Evolutionary conservation across 2,888 invertebrate genomes (phyloP).

Genomic region (Ectemnius cavifrons): DNA sequence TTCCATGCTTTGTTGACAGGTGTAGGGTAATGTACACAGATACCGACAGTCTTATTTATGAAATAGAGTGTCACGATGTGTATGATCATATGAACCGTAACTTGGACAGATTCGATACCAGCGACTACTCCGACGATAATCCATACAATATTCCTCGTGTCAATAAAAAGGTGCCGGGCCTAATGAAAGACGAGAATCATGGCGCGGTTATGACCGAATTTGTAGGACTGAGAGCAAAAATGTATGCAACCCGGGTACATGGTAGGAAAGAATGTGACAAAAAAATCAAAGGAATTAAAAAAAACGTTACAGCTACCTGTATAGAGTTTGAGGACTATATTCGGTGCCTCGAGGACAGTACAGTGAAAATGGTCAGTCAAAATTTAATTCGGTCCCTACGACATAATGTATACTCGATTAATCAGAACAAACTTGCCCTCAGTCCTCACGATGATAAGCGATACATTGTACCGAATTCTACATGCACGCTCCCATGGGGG

Average conservation of each 20-base stretch:
- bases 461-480: conserved; percentile 7
- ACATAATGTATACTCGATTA: conserved; percentile 14
- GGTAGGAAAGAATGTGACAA: too few relatives aligned
- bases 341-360: conserved; percentile 14
- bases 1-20: conserved; percentile 29
- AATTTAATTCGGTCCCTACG: conserved; percentile 11
- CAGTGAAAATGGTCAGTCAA: neutral
- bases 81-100: conserved; percentile 40
- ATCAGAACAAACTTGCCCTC: conserved; percentile 15
- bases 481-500: conserved; percentile 31
- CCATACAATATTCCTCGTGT: conserved; percentile 27
- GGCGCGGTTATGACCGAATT: conserved; percentile 65
- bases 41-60: conserved; percentile 45
- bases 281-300: conserved; percentile 26
- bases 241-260: conserved; percentile 52
- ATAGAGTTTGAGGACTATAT: conserved; percentile 40
- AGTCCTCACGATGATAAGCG: conserved; percentile 33
- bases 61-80: conserved; percentile 28
- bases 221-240: conserved; percentile 63
- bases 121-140: conserved; percentile 42
- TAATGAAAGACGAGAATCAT: conserved; percentile 68
- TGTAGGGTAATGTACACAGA: conserved; percentile 56
- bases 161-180: conserved; percentile 60
- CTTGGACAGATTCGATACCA: conserved; percentile 47
- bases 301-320: conserved; percentile 7